These are phyloP conservation scores for Notarius quadriscutis DNA, from an alignment of 2,113 vertebrate species.

Conservation along the genomic window DNA sequence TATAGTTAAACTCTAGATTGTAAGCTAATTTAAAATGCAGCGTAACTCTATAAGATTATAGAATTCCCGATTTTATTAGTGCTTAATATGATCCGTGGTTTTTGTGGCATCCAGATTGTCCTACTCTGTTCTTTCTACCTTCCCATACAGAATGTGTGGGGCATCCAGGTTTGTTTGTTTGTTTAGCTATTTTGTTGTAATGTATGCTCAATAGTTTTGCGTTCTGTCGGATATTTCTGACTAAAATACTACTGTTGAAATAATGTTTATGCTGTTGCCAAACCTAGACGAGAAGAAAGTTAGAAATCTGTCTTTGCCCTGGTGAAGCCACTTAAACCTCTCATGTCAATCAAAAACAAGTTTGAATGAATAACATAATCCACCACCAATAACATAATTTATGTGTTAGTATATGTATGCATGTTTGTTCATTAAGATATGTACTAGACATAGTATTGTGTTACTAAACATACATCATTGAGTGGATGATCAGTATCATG, in stretches of 20 bases:
- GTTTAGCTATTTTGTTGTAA: neutral
- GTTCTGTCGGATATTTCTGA: neutral
- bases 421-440: neutral
- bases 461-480: neutral
- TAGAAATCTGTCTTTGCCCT: neutral
- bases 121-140: neutral
- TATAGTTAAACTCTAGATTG: constrained; percentile 4
- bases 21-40: neutral
- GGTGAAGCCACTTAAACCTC: neutral
- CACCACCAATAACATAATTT: neutral
- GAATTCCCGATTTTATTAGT: neutral
- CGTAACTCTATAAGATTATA: neutral
- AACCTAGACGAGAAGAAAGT: neutral
- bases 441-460: neutral
- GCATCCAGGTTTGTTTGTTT: neutral
- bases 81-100: neutral
- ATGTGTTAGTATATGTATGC: neutral
- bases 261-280: constrained; percentile 22
- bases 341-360: neutral
- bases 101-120: neutral
- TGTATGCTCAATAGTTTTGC: neutral
- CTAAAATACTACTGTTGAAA: neutral
- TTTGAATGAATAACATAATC: neutral
- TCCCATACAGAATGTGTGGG: neutral
- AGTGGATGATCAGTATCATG: neutral